Base-by-base conservation (phyloP, 2,888 invertebrate genomes). In the Linhomoeus sp. region DNA sequence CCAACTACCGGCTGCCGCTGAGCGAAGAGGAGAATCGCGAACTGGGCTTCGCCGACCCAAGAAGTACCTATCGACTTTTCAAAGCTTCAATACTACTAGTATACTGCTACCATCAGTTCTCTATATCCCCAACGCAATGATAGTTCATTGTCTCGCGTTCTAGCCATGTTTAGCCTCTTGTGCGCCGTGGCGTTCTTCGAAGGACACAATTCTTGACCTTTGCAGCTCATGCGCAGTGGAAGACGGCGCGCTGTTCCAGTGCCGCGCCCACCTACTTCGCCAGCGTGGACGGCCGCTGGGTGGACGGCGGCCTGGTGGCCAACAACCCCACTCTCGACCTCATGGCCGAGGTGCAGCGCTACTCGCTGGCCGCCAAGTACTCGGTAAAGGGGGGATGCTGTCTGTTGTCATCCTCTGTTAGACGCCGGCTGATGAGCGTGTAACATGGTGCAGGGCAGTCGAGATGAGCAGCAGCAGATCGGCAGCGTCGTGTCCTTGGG, bases 251-350 rank as follows among this genome's bases (percentile, higher is more conserved):
- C 24, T 83, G 86, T 1, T 81, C 84, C 1, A 90, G 90, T 1
- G 92, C 92, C 0, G 92, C 92, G 19, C 92, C 92, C 0, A 84
- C 88, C 0, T 94, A 87, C 68, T 92, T 92, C 67, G 55, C 41
- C 64, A 33, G 57, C 63, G 3, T 61, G 51, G 46, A 49, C n/a
- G 45, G 63, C 58, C 19, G 50, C 56, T 23, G 58, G 51, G 68
- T 92, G 33, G 90, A 92, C 62, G 92, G 92, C 7, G 92, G 92
- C 2, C 69, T 94, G 19, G 86, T 90, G 60, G 80, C 90, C 1
- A 94, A 94, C 66, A 94, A 94, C 64, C 92, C 92, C 0, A 88
- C 90, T 0, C 63, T 92, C 46, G 92, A 92, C 65, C 80, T 83
- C 0, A 68, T 92, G 56, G 85, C 90, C 0, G 92, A 94, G 67